Evolutionary conservation across 2,113 vertebrate genomes (phyloP).

Genomic region (Carettochelys insculpta): DNA sequence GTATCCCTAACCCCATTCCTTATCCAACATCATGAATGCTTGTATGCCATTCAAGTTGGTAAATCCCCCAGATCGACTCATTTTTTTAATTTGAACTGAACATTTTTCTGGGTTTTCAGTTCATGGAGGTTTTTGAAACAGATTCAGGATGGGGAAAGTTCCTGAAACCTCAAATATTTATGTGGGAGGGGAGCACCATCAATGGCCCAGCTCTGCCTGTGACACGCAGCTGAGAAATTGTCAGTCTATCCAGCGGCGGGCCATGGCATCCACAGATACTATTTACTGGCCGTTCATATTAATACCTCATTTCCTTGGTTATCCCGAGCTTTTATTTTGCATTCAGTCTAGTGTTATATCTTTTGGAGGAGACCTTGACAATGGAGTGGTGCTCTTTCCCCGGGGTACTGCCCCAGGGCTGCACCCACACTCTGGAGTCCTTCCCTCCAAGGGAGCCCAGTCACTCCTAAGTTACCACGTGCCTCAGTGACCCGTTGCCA

Average conservation of each 20-base stretch:
- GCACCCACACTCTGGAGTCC: too few species aligned
- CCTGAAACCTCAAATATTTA: too few species aligned
- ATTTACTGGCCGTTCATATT: background rate
- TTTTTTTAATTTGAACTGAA: background rate
- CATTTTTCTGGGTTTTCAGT: too few species aligned
- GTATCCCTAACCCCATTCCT: background rate
- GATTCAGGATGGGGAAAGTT: too few species aligned
- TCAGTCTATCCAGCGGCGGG: background rate
- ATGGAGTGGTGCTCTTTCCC: too few species aligned
- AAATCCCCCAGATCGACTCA: background rate
- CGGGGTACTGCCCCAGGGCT: too few species aligned
- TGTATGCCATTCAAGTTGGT: background rate
- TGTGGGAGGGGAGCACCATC: too few species aligned
- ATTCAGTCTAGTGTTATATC: background rate
- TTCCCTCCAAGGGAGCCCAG: too few species aligned
- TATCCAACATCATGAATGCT: background rate
- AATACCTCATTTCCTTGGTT: accelerated
- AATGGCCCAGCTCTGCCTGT: too few species aligned
- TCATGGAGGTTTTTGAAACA: too few species aligned
- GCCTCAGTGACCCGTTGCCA: too few species aligned
- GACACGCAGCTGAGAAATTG: background rate
- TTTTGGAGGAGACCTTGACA: background rate
- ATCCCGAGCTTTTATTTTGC: background rate
- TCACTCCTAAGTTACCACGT: too few species aligned
- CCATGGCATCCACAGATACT: background rate